Evolutionary conservation across 2,113 vertebrate genomes (phyloP), one percentile per base, ranked within the genome.

Genomic region (Pelmatolapia mariae): DNA sequence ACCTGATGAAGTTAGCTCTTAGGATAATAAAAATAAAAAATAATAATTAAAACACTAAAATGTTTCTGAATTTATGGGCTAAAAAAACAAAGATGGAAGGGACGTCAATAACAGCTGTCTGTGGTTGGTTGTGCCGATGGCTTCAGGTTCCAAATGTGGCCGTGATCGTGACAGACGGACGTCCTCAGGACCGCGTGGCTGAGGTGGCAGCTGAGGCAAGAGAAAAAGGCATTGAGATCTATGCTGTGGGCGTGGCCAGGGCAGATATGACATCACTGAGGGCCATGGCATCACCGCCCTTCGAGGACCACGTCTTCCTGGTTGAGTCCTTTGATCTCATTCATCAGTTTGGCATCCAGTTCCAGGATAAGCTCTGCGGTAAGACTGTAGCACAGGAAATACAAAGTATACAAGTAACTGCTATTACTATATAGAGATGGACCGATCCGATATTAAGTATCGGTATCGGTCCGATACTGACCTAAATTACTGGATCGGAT

Each of bases 251-350:
- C 1, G 97, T 99, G 84, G 98, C 98, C 92, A 96, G 98, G 45
- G 98, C 98, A 0, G 98, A 99, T 43, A 98, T 98, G 97, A 97
- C 94, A 36, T 99, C 98, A 0, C 96, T 99, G 87, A 95, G 98
- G 8, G 98, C 98, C 90, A 99, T 99, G 98, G 99, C 99, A 1
- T 99, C 98, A 0, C 97, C 96, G 0, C 98, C 98, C 0, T 97
- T 98, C 5, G 98, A 99, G 66, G 97, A 99, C 88, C 99, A 99
- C 2, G 98, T 99, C 87, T 99, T 98, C 96, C 96, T 98, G 81
- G 98, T 99, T 16, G 98, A 99, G 94, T 97, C 97, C 78, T 99
- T 99, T 0, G 98, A 99, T 86, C 97, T 98, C 4, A 98, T 99
- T 85, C 97, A 98, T 91, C 97, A 99, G 95, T 99, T 99, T 1